A percentile compares a stretch with the other conserved stretches of the same genome.
Conservation (phyloP, 1,140 invertebrate species). For the Hormaphis cornu region DNA sequence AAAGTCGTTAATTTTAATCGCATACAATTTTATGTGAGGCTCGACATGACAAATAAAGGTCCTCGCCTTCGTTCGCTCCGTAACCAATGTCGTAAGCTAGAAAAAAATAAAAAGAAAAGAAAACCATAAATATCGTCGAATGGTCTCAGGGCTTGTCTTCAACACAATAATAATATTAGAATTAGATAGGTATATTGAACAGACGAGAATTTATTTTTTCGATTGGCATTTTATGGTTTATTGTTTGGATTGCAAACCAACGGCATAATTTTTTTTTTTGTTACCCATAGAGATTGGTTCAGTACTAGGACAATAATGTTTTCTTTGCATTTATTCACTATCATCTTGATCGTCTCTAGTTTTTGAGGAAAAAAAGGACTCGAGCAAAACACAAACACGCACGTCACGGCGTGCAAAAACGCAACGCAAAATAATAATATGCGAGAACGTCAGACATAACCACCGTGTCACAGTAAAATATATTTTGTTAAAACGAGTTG, state of each 20-base stretch:
- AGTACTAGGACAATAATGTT: no score
- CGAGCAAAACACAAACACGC: background rate
- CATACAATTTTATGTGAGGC: constrained; percentile 2
- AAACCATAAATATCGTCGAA: constrained; percentile 24
- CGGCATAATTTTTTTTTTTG: no score
- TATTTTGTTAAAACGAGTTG: no score
- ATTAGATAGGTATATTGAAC: background rate
- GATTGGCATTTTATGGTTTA: background rate
- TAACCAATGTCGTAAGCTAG: background rate
- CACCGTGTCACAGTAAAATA: no score
- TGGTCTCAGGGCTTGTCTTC: constrained; percentile 7
- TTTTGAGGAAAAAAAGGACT: no score
- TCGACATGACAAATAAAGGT: constrained; percentile 15
- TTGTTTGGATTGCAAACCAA: no score
- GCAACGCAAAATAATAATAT: background rate
- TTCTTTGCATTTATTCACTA: no score
- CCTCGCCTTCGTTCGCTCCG: background rate
- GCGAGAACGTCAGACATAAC: background rate
- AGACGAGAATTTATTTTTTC: constrained; percentile 22
- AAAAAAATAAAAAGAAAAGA: no score
- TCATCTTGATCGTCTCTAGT: no score
- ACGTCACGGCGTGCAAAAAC: background rate
- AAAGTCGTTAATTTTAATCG: constrained; percentile 17
- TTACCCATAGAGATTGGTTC: no score
- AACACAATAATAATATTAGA: constrained; percentile 23